Conservation (phyloP, 2,113 vertebrate genomes). For the Pelecanus crispus region DNA sequence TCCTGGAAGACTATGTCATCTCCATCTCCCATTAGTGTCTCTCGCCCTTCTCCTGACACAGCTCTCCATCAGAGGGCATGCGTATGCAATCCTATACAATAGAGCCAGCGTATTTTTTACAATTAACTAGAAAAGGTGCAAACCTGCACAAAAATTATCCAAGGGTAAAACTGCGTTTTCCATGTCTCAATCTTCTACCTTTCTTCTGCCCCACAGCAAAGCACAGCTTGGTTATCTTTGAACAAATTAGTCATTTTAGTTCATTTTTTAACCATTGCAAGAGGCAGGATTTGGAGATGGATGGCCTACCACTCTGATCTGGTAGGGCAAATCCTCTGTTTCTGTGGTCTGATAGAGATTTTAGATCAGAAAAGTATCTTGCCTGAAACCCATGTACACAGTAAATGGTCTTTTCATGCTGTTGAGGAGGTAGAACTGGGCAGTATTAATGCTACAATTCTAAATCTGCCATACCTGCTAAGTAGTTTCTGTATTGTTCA, state of each 20-base stretch:
- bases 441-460: not conserved
- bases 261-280: not conserved
- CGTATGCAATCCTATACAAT: fast-evolving
- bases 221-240: not conserved
- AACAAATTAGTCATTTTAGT: not conserved
- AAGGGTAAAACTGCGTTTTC: not conserved
- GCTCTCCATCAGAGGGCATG: not conserved
- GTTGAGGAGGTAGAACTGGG: not conserved
- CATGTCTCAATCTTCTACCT: not conserved
- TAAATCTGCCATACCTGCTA: not conserved
- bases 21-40: not conserved
- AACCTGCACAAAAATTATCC: not conserved
- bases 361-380: not conserved
- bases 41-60: not conserved
- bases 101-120: not conserved
- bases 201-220: not conserved
- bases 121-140: not conserved
- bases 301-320: not conserved
- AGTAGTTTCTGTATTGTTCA: not conserved
- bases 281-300: not conserved
- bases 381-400: not conserved
- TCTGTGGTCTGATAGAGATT: not conserved
- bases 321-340: not conserved
- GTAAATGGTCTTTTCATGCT: not conserved
- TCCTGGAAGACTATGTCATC: not conserved